These are phyloP conservation scores for Pandemis cinnamomeana DNA, from an alignment of 2,888 invertebrate species.

Conservation along the genomic window DNA sequence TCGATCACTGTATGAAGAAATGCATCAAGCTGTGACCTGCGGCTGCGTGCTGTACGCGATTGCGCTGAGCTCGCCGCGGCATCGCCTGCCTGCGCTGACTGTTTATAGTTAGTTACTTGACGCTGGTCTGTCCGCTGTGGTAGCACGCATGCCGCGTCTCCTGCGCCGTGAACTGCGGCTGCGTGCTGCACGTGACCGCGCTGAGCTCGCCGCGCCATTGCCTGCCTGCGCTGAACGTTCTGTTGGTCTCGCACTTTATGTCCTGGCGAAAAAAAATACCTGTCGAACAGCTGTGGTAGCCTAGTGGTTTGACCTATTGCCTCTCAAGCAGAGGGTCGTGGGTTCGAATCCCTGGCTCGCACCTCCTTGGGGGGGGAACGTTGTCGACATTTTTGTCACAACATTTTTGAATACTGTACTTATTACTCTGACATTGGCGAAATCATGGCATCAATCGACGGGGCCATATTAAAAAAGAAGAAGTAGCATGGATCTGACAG, in stretches of 20 bases:
- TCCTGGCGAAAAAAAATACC: constrained; percentile 55
- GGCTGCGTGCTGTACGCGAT: constrained; percentile 63
- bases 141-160: constrained; percentile 49
- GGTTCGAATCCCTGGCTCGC: too few species aligned
- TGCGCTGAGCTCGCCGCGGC: constrained; percentile 61
- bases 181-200: constrained; percentile 60
- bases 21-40: constrained; percentile 48
- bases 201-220: constrained; percentile 62
- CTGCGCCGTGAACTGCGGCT: constrained; percentile 58
- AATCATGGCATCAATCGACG: too few species aligned
- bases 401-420: too few species aligned
- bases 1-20: too few species aligned
- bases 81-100: constrained; percentile 63
- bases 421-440: too few species aligned
- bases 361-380: too few species aligned
- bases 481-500: too few species aligned
- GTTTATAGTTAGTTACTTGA: constrained; percentile 56
- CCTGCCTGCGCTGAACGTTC: constrained; percentile 63
- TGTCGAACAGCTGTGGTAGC: too few species aligned
- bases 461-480: too few species aligned
- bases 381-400: too few species aligned
- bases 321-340: too few species aligned
- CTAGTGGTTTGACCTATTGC: too few species aligned
- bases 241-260: constrained; percentile 61
- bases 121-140: constrained; percentile 50